Conservation (phyloP, 2,797 vertebrate genomes). For the Antennarius maculatus region DNA sequence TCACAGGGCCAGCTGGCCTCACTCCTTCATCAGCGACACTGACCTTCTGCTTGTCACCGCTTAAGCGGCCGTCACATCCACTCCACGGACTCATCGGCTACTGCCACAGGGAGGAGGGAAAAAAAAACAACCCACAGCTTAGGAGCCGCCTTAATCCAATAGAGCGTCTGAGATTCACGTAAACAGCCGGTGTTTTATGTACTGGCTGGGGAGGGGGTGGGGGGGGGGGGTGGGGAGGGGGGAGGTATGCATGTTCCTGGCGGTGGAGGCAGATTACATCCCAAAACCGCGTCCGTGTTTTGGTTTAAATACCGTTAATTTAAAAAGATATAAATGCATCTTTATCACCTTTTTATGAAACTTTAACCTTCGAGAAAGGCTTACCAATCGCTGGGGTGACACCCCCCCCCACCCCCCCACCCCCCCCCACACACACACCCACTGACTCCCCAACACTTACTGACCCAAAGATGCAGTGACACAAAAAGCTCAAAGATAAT, state of each 20-base stretch:
- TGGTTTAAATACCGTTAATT: background rate
- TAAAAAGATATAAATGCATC: background rate
- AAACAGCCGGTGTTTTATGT: slow-evolving; percentile 73
- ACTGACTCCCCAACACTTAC: slow-evolving; percentile 83
- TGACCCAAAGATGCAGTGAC: slow-evolving; percentile 97
- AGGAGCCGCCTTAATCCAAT: slow-evolving; percentile 79
- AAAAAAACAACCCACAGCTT: slow-evolving; percentile 49
- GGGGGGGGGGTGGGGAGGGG: slow-evolving; percentile 32
- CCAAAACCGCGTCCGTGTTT: too few relatives aligned
- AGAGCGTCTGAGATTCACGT: slow-evolving; percentile 66
- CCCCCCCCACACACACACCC: slow-evolving; percentile 76
- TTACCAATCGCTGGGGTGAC: too few relatives aligned
- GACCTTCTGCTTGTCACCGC: slow-evolving; percentile 81
- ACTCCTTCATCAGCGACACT: slow-evolving; percentile 80
- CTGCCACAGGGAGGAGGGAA: slow-evolving; percentile 61
- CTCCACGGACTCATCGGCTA: slow-evolving; percentile 78
- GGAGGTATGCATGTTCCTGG: slow-evolving; percentile 28
- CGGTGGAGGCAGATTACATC: background rate
- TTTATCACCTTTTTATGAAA: slow-evolving; percentile 29
- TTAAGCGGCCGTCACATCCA: slow-evolving; percentile 81
- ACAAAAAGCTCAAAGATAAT: slow-evolving; percentile 99
- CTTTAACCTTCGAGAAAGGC: slow-evolving; percentile 57
- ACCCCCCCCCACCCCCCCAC: too few relatives aligned
- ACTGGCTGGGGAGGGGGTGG: slow-evolving; percentile 42
- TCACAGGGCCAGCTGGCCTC: slow-evolving; percentile 77